Evolutionary conservation across 2,888 invertebrate species (phyloP).

Genomic region (Resseliella maxima): DNA sequence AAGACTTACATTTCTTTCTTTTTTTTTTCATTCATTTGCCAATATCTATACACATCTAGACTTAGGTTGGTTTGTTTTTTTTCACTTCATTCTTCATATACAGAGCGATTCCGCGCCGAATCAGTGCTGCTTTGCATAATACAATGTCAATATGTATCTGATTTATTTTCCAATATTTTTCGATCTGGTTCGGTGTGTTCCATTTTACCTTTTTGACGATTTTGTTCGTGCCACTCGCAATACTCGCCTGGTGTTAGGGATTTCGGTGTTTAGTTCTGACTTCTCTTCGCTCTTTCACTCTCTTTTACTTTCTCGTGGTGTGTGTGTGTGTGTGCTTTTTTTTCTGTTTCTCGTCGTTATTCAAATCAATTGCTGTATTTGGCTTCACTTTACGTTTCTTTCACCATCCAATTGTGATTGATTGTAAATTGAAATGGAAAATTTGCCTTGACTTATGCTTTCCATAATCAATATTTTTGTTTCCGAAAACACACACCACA

Average conservation of each 20-base stretch:
- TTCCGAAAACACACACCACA: background rate
- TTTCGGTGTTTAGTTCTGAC: background rate
- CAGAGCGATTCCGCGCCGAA: background rate
- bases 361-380: conserved; percentile 45
- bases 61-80: background rate
- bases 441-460: conserved; percentile 20
- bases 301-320: background rate
- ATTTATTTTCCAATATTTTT: conserved; percentile 41
- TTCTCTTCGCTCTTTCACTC: background rate
- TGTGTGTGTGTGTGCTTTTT: too few relatives aligned
- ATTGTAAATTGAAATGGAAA: conserved; percentile 53
- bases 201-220: conserved; percentile 4
- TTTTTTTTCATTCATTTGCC: background rate
- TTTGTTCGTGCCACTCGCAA: background rate
- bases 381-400: conserved; percentile 14
- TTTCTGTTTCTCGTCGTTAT: background rate
- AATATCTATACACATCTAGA: background rate
- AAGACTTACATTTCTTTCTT: background rate
- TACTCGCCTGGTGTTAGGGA: background rate
- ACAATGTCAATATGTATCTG: conserved; percentile 31
- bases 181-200: background rate
- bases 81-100: background rate
- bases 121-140: conserved; percentile 45
- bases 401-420: conserved; percentile 25
- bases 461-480: conserved; percentile 31